phyloP scores from a whole-genome alignment of 2,888 invertebrate genomes.

The Parthenolecanium corni region DNA sequence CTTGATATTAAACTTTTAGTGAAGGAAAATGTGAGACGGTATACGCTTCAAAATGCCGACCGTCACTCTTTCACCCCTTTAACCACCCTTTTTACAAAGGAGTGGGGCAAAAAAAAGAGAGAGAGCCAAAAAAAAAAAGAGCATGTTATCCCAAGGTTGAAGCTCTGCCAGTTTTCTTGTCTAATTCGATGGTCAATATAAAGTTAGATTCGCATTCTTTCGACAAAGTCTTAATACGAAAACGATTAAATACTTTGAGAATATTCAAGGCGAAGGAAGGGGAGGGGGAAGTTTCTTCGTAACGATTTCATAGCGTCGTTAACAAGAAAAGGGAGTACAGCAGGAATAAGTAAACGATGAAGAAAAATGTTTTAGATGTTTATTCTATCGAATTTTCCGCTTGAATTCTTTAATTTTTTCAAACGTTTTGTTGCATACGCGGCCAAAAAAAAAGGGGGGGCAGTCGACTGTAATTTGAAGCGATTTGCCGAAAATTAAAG shows the following conservation, averaged over 20 bases:
- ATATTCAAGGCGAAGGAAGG: background rate
- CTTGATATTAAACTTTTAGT: conserved; percentile 27
- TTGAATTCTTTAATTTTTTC: background rate
- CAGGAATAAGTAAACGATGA: background rate
- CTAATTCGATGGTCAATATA: background rate
- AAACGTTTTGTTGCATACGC: too few relatives aligned
- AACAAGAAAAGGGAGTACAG: background rate
- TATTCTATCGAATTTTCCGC: background rate
- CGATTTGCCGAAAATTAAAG: too few relatives aligned
- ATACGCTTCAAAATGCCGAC: conserved; percentile 23
- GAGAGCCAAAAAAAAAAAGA: too few relatives aligned
- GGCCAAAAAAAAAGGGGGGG: too few relatives aligned
- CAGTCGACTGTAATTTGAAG: too few relatives aligned
- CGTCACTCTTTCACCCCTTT: background rate
- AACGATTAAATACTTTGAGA: background rate
- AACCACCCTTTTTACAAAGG: background rate
- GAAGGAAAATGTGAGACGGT: conserved; percentile 16
- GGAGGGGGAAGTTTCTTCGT: background rate
- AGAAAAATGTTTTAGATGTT: background rate
- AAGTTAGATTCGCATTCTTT: background rate
- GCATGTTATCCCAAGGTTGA: background rate
- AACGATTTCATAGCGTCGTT: too few relatives aligned
- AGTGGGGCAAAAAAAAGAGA: too few relatives aligned
- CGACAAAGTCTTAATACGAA: background rate
- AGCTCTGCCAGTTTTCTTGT: background rate